Evolutionary conservation across 2,797 vertebrate genomes (phyloP).

Genomic region (Platyrinchus mystaceus): DNA sequence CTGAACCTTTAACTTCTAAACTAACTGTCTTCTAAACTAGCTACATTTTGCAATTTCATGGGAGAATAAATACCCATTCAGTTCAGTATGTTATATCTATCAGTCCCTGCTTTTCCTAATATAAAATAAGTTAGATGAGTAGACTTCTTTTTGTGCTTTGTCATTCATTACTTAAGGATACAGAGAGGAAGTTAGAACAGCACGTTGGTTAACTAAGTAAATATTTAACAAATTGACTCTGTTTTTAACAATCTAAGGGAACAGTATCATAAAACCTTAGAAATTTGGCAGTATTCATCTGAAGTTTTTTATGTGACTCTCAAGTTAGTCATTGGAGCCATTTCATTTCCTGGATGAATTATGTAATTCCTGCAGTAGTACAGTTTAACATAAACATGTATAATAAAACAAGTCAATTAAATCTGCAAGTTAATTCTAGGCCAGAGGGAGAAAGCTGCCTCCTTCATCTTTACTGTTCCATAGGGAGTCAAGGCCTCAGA

Average conservation of each 20-base stretch:
- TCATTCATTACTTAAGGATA: not conserved
- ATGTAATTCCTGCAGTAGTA: not conserved
- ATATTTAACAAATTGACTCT: conserved; percentile 13
- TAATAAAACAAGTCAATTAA: not conserved
- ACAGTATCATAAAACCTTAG: not conserved
- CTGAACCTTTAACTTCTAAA: not conserved
- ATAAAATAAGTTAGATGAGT: not conserved
- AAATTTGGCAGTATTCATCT: not conserved
- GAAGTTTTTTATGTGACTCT: not conserved
- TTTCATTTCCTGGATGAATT: not conserved
- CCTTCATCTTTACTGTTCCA: not conserved
- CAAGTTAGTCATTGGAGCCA: not conserved
- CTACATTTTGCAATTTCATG: conserved; percentile 24
- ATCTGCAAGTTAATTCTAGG: not conserved
- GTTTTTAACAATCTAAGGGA: not conserved
- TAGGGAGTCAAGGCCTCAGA: not conserved
- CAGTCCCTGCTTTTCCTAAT: not conserved
- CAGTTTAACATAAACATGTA: not conserved
- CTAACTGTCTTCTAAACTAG: not conserved
- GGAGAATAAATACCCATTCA: conserved; percentile 22
- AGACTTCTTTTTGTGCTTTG: not conserved
- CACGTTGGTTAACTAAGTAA: not conserved
- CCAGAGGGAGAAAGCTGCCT: not conserved
- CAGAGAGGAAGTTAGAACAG: not conserved
- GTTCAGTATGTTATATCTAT: not conserved